phyloP scores from a whole-genome alignment of 1,140 invertebrate genomes.

The Teleopsis dalmanni region DNA sequence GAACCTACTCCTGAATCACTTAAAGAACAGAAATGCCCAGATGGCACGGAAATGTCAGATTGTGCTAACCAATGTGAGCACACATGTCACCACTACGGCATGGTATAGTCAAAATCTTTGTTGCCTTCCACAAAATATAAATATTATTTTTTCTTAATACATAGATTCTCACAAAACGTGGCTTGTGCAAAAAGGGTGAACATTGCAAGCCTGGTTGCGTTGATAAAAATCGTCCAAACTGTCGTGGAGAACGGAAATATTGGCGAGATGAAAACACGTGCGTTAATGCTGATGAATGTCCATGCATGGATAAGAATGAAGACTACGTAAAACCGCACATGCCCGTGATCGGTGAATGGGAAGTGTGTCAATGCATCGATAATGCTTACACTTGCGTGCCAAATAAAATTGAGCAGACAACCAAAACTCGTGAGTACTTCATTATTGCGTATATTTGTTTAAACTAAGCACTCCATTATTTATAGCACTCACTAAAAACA shows the following conservation, averaged over 20 bases:
- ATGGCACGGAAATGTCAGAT: slow-evolving; percentile 47
- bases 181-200: slow-evolving; percentile 30
- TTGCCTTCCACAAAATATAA: not conserved
- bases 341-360: slow-evolving; percentile 29
- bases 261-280: slow-evolving; percentile 65
- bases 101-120: slow-evolving; percentile 13
- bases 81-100: slow-evolving; percentile 51
- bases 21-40: slow-evolving; percentile 26
- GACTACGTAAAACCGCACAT: slow-evolving; percentile 47
- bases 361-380: slow-evolving; percentile 67
- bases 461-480: no score
- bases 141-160: not conserved
- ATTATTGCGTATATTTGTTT: not conserved
- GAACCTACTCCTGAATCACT: not conserved
- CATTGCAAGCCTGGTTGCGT: slow-evolving; percentile 43
- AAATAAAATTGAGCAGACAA: slow-evolving; percentile 37
- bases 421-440: slow-evolving; percentile 8
- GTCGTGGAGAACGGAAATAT: slow-evolving; percentile 27
- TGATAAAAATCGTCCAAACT: slow-evolving; percentile 29
- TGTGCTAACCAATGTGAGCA: slow-evolving; percentile 58
- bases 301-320: slow-evolving; percentile 56
- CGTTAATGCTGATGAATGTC: slow-evolving; percentile 60
- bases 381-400: slow-evolving; percentile 60
- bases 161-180: slow-evolving; percentile 25
- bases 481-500: no score